Base-by-base conservation (phyloP, 1,140 invertebrate genomes). In the Pollicipes pollicipes region DNA sequence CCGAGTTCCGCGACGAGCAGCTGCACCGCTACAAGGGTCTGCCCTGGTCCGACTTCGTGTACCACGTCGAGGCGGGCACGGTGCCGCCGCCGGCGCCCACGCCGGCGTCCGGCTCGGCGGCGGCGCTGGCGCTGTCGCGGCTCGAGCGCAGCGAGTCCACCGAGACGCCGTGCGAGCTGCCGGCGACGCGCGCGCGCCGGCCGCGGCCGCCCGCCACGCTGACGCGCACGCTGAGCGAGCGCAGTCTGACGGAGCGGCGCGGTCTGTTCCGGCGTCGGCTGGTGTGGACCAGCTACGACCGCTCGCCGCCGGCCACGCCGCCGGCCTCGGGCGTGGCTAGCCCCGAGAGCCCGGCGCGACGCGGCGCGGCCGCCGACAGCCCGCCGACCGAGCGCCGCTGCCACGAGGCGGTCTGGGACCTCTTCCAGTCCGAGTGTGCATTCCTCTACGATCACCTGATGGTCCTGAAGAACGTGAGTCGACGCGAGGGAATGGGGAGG, bases 391-490 rank as follows among this genome's bases (percentile, higher is more conserved):
- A 77, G 68, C 37, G 69, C 16, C 83, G 83, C 73, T 74, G 83
- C 68, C 76, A 81, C 66, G 85, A 87, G 77, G 85, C 86, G 13
- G 81, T 88, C 8, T 88, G 87, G 87, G 87, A 88, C 79, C 78
- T 88, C 0, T 88, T 88, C 77, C 87, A 87, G 77, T 85, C 83
- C 70, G 86, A 88, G 79, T 84, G 84, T 75, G 81, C 85, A 30
- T 88, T 88, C 77, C 82, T 88, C 27, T 83, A 86, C 58, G 84
- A 86, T 74, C 87, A 88, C 78, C 78, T 88, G 21, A 86, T 88
- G 83, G 86, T 88, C 17, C 80, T 88, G n/a, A 87, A 86, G 80
- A 86, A 87, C 77, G 85, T 86, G 77, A 81, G 83, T 80, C 70
- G 32, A 6, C 6, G 35, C 35, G 17, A 35, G 17, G 35, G 35